Evolutionary conservation across 2,797 vertebrate genomes (phyloP).

Genomic region (Borostomias antarcticus): DNA sequence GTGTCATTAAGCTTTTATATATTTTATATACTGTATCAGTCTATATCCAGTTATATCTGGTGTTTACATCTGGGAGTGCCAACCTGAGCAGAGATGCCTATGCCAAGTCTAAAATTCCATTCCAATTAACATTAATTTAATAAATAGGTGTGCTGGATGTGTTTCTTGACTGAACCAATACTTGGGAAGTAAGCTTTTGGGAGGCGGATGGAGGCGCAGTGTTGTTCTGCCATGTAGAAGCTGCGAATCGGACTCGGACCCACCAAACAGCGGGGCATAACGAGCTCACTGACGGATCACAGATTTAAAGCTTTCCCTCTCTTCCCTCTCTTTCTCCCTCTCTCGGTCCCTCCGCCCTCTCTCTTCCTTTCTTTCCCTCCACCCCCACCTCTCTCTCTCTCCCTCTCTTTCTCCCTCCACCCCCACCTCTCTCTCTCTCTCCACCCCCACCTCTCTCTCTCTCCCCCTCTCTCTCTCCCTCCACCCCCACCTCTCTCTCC

Average conservation of each 20-base stretch:
- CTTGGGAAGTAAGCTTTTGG: background rate
- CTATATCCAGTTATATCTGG: too few relatives aligned
- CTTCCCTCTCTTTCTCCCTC: background rate
- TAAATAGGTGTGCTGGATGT: too few relatives aligned
- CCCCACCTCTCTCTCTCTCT: background rate
- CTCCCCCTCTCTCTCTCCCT: background rate
- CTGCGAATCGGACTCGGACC: conserved; percentile 1
- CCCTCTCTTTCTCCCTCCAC: conserved; percentile 10
- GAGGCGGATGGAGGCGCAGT: background rate
- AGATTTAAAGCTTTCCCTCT: conserved; percentile 9
- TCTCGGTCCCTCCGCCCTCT: background rate
- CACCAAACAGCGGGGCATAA: conserved; percentile 22
- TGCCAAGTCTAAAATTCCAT: too few relatives aligned
- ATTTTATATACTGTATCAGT: too few relatives aligned
- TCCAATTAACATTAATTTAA: too few relatives aligned
- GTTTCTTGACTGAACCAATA: too few relatives aligned
- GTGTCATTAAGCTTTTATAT: too few relatives aligned
- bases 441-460: too few relatives aligned
- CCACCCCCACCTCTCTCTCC: background rate
- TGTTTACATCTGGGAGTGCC: too few relatives aligned
- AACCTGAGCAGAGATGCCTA: too few relatives aligned
- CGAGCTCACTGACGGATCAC: conserved; percentile 18
- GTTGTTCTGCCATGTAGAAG: conserved; percentile 10
- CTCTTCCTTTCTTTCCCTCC: background rate
- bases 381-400: background rate